Base-by-base conservation (phyloP, 2,113 vertebrate genomes). In the Prinia subflava region DNA sequence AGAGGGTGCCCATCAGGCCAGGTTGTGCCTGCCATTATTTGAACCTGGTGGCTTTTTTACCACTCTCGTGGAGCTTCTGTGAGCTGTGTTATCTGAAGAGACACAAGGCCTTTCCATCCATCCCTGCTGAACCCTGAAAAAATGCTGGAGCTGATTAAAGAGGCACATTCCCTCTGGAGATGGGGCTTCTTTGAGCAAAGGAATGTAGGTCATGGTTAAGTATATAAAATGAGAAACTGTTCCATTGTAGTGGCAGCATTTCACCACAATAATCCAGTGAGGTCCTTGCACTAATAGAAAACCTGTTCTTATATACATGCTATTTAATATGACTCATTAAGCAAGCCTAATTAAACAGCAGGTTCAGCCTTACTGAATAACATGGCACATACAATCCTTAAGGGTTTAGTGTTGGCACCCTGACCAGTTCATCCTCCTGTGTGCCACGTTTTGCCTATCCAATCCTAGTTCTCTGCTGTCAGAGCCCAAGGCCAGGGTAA, bases 121-220 rank as follows among this genome's bases (percentile, higher is more conserved):
- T 94, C 76, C 85, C 47, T 80, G 44, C 57, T 92, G 65, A 78
- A 85, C 23, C 78, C 84, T 75, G 60, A 39, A 67, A 60, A 74
- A 70, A 21, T 56, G 52, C 52, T 49, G 64, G 76, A 80, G 68
- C 85, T 83, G 77, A 87, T 87, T 50, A 53, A 56, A 71, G 37
- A 47, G 70, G 65, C 74, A 64, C 82, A 19, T 57, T 92, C 44
- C 60, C 83, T 52, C 71, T 78, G 83, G 85, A 96, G 68, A 83
- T 89, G 64, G 86, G 68, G 52, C 20, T 77, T 37, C 93, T 88
- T 64, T 6, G 15, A 68, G 92, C 47, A n/a, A 20, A 78, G 37
- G 83, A 90, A 92, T 83, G 73, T 87, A 78, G 95, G 94, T 93
- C 88, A 81, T 71, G 70, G 64, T 90, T 95, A 93, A 88, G 75